Evolutionary conservation across 2,797 vertebrate species (phyloP).

Genomic region (Hemibagrus guttatus): DNA sequence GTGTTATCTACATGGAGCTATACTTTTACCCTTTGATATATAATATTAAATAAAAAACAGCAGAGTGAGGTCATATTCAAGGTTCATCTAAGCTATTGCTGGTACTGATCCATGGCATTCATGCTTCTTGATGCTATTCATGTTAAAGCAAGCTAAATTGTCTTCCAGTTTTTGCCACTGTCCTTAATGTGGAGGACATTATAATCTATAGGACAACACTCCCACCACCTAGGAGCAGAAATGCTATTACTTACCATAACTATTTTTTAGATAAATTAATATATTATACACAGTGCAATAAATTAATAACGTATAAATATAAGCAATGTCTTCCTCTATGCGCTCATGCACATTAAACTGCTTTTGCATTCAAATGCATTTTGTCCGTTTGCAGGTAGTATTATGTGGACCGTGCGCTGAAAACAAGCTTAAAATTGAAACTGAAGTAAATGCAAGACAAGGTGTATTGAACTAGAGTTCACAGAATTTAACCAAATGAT

Average conservation of each 20-base stretch:
- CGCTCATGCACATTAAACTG: slow-evolving; percentile 13
- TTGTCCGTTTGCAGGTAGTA: background rate
- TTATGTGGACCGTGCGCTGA: background rate
- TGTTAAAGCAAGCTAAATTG: background rate
- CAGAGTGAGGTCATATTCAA: slow-evolving; percentile 16
- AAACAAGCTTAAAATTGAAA: background rate
- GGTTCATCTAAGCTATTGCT: slow-evolving; percentile 16
- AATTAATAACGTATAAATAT: background rate
- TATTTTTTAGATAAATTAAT: background rate
- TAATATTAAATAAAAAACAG: slow-evolving; percentile 42
- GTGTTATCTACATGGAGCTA: background rate
- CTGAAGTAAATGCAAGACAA: background rate
- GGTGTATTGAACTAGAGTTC: background rate
- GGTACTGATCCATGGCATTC: slow-evolving; percentile 27
- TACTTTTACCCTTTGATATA: slow-evolving; percentile 46
- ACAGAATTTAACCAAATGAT: background rate
- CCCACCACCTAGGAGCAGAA: background rate
- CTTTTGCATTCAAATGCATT: background rate
- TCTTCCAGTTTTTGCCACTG: background rate
- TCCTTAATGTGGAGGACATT: background rate
- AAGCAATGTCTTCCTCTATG: slow-evolving; percentile 29
- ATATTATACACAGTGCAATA: background rate
- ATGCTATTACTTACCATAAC: background rate
- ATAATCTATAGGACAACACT: background rate
- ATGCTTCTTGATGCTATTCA: slow-evolving; percentile 8